Evolutionary conservation across 2,888 invertebrate species (phyloP).

Genomic region (Galerucella calmariensis): DNA sequence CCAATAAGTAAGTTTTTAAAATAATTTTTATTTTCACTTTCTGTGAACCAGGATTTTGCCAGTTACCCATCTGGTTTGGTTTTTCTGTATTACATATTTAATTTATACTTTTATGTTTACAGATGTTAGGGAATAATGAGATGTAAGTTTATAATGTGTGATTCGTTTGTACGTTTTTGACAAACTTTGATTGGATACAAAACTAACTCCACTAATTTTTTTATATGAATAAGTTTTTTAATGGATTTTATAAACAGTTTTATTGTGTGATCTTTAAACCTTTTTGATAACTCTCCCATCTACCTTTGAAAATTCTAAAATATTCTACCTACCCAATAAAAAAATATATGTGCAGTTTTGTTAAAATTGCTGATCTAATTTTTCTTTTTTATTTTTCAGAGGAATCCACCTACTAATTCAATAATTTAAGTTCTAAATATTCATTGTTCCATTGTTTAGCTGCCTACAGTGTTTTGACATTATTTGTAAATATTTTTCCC

Average conservation of each 20-base stretch:
- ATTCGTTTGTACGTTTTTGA: background rate
- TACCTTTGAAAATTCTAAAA: too few species aligned
- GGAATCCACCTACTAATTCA: slow-evolving; percentile 42
- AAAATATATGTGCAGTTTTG: background rate
- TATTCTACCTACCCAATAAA: background rate
- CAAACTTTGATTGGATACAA: background rate
- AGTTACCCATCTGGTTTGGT: background rate
- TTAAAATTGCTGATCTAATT: slow-evolving; percentile 17
- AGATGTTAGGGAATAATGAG: slow-evolving; percentile 51
- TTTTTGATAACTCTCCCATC: too few species aligned
- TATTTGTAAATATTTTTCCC: slow-evolving; percentile 18
- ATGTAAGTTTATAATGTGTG: slow-evolving; percentile 38
- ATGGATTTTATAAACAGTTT: too few species aligned
- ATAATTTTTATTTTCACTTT: too few species aligned
- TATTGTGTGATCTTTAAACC: too few species aligned
- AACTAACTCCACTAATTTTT: background rate
- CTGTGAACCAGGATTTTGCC: background rate
- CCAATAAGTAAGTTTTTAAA: slow-evolving; percentile 77
- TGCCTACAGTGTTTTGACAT: background rate
- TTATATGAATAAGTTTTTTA: background rate
- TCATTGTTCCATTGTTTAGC: slow-evolving; percentile 26
- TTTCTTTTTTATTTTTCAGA: slow-evolving; percentile 49
- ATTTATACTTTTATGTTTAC: slow-evolving; percentile 34
- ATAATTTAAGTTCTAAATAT: slow-evolving; percentile 43
- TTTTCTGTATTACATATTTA: background rate